A percentile compares a stretch with the other conserved stretches of the same genome.
Evolutionary conservation across 2,888 invertebrate genomes (phyloP).

Genomic region (Atrina japonica): DNA sequence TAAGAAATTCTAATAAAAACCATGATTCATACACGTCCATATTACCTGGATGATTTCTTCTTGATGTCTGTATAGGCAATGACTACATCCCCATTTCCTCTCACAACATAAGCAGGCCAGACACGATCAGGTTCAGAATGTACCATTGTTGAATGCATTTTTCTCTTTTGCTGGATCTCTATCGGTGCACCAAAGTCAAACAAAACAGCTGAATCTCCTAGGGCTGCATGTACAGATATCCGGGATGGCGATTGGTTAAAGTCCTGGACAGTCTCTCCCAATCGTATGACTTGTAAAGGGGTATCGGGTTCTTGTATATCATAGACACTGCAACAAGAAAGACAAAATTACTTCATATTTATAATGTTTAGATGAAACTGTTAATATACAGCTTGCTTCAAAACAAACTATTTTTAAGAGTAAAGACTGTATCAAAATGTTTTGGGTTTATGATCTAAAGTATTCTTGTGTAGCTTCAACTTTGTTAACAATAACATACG

Average conservation of each 20-base stretch:
- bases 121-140: slow-evolving; percentile 51
- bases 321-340: slow-evolving; percentile 74
- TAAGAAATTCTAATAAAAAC: no score
- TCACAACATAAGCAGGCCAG: slow-evolving; percentile 90
- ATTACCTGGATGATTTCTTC: slow-evolving; percentile 28
- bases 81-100: slow-evolving; percentile 90
- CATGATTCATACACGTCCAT: no score
- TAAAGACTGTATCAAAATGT: no score
- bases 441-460: no score
- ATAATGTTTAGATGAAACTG: no score
- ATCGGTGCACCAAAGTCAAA: slow-evolving; percentile 89
- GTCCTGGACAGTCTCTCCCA: slow-evolving; percentile 56
- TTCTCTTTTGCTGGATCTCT: slow-evolving; percentile 52
- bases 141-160: slow-evolving; percentile 26
- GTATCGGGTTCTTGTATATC: slow-evolving; percentile 74
- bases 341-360: no score
- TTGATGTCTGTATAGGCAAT: slow-evolving; percentile 60
- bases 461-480: no score
- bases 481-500: no score
- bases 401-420: background rate
- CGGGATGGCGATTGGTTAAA: slow-evolving; percentile 57
- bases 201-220: slow-evolving; percentile 93
- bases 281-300: slow-evolving; percentile 65
- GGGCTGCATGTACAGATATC: slow-evolving; percentile 82
- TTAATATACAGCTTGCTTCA: background rate